A percentile compares a stretch with the other conserved stretches of the same genome.
phyloP scores from a whole-genome alignment of 2,888 invertebrate genomes.

The Chydorus sphaericus region DNA sequence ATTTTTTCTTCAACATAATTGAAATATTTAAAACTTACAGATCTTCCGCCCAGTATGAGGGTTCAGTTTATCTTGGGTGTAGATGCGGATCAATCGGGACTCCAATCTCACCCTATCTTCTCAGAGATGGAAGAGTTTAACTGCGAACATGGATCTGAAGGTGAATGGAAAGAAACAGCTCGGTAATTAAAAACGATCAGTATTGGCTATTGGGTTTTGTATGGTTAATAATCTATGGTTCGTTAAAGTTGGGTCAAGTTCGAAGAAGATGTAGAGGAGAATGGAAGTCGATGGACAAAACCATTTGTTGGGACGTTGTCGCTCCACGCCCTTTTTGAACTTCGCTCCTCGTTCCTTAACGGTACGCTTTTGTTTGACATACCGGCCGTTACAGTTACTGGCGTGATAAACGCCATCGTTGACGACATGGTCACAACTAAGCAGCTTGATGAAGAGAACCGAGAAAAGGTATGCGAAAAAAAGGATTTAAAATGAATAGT shows the following conservation, averaged over 20 bases:
- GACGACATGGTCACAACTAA: slow-evolving; percentile 26
- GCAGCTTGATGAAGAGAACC: slow-evolving; percentile 23
- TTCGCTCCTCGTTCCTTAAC: slow-evolving; percentile 30
- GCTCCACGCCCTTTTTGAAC: slow-evolving; percentile 39
- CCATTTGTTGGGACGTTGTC: slow-evolving; percentile 43
- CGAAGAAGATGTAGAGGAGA: slow-evolving; percentile 38
- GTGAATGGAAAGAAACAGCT: slow-evolving; percentile 32
- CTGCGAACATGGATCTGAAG: slow-evolving; percentile 16
- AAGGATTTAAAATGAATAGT: not conserved
- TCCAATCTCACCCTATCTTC: slow-evolving; percentile 21
- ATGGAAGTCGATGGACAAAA: slow-evolving; percentile 43
- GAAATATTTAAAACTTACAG: too few relatives aligned
- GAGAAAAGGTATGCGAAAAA: slow-evolving; percentile 20
- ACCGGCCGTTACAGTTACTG: slow-evolving; percentile 28
- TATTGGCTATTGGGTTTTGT: not conserved
- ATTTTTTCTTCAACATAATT: too few relatives aligned
- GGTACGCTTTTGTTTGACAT: slow-evolving; percentile 31
- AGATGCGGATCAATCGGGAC: not conserved
- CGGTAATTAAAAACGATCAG: slow-evolving; percentile 23
- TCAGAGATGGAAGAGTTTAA: slow-evolving; percentile 29
- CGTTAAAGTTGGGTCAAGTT: slow-evolving; percentile 27
- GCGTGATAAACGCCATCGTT: slow-evolving; percentile 26
- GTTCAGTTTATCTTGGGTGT: not conserved
- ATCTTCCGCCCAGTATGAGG: not conserved
- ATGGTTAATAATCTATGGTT: not conserved